These are phyloP conservation scores for Cebus imitator DNA, from an alignment of 2,113 vertebrate species.

Conservation along the genomic window DNA sequence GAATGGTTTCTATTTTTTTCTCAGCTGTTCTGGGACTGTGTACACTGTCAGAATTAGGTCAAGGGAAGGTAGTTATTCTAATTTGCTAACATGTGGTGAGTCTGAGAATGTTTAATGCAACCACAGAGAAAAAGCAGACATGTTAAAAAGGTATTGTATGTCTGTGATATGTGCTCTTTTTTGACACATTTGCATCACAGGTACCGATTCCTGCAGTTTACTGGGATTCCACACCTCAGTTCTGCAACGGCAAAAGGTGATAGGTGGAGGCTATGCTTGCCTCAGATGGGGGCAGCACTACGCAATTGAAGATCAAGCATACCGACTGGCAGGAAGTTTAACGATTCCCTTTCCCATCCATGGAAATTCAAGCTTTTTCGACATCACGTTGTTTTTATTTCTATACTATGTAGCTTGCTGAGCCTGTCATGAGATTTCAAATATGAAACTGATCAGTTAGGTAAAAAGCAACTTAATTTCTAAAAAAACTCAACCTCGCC, in stretches of 20 bases:
- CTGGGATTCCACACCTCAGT: background rate
- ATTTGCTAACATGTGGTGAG: constrained; percentile 43
- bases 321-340: background rate
- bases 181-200: background rate
- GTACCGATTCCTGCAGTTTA: background rate
- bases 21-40: background rate
- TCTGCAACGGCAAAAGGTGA: background rate
- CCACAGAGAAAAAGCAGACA: background rate
- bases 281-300: background rate
- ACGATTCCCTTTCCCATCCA: background rate
- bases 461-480: background rate
- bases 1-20: constrained; percentile 12
- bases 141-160: background rate
- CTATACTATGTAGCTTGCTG: background rate
- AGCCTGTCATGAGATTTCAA: background rate
- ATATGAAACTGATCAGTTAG: constrained; percentile 27
- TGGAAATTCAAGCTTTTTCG: background rate
- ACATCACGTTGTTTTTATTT: background rate
- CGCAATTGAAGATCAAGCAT: background rate
- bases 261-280: background rate
- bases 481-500: background rate
- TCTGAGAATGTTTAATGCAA: constrained; percentile 38
- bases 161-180: constrained; percentile 34
- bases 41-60: background rate
- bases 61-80: constrained; percentile 49